Base-by-base conservation (phyloP, 2,797 vertebrate species). In the Rhinoraja longicauda region DNA sequence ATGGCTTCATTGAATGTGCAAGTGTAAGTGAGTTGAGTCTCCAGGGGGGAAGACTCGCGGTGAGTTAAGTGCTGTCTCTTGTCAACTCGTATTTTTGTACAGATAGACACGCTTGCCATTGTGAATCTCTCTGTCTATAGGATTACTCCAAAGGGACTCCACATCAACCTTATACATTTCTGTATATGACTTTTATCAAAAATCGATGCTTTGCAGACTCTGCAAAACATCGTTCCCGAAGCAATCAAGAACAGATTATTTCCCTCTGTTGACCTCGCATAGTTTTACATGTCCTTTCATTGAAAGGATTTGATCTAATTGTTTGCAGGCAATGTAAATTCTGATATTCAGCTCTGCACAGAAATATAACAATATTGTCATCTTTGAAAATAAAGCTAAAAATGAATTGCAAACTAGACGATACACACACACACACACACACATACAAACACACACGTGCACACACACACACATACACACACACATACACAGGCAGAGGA, bases 31-130 rank as follows among this genome's bases (percentile, higher is more conserved):
- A 97, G 96, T 96, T 97, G 95, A 94, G 95, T 97, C 97, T 97
- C 97, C 94, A 90, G 95, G 97, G 97, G 96, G 94, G 94, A 94
- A 96, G 96, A 96, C 96, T 97, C 97, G 96, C 96, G 97, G 96
- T 94, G 96, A 96, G 94, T 97, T 97, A 97, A 97, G 97, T 97
- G 97, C 96, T 97, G 96, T 97, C 97, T 97, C 96, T 97, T 98
- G 97, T 98, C 97, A 97, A 93, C 94, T 96, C 94, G 94, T 94
- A 96, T 96, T 96, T 97, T 97, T 97, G 96, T 95, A 96, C 96
- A 97, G 96, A 97, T 96, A 96, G 96, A 95, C 95, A 96, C 94
- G 96, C 97, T 97, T 97, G 97, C 96, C 94, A 96, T 97, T 97
- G 97, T 96, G 95, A 94, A 95, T 94, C 96, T 96, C 96, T 93